Conservation (phyloP, 1,140 invertebrate genomes). For the Globodera ellingtonae region DNA sequence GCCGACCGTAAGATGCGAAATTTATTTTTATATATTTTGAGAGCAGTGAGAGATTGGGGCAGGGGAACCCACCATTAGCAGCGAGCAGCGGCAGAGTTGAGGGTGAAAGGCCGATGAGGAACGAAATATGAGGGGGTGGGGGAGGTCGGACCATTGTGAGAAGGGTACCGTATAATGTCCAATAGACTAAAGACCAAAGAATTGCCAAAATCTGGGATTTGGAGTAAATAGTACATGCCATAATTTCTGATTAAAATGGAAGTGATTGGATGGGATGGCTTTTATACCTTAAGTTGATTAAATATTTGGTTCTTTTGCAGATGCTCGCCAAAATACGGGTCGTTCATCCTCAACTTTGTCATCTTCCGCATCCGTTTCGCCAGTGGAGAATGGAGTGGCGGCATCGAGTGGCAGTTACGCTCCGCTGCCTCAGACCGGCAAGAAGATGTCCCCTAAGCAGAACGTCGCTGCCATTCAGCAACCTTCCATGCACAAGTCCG, state of each 20-base stretch:
- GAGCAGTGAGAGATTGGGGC: too few relatives aligned
- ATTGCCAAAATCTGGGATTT: too few relatives aligned
- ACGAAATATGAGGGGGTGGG: too few relatives aligned
- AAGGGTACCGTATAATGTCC: neutral
- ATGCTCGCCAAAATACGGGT: slow-evolving; percentile 11
- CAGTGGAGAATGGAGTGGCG: neutral
- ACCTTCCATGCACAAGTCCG: slow-evolving; percentile 30
- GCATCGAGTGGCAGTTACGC: slow-evolving; percentile 32
- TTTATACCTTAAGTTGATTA: neutral
- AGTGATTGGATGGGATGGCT: neutral
- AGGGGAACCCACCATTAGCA: too few relatives aligned
- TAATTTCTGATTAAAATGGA: too few relatives aligned
- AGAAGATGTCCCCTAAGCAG: slow-evolving; percentile 34
- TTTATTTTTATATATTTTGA: too few relatives aligned
- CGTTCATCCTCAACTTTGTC: neutral
- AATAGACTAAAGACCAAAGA: too few relatives aligned
- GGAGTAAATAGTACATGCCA: too few relatives aligned
- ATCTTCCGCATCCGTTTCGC: slow-evolving; percentile 3
- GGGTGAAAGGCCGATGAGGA: too few relatives aligned
- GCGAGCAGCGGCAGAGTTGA: too few relatives aligned
- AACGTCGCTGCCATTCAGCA: slow-evolving; percentile 16
- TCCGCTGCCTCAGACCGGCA: slow-evolving; percentile 14
- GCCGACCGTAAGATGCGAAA: too few relatives aligned
- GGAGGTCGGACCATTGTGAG: neutral
- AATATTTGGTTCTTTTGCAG: neutral